Percentiles rank a stretch among this genome's conserved stretches.
These are phyloP conservation scores for Riparia riparia DNA, from an alignment of 2,113 vertebrate species.

Conservation along the genomic window DNA sequence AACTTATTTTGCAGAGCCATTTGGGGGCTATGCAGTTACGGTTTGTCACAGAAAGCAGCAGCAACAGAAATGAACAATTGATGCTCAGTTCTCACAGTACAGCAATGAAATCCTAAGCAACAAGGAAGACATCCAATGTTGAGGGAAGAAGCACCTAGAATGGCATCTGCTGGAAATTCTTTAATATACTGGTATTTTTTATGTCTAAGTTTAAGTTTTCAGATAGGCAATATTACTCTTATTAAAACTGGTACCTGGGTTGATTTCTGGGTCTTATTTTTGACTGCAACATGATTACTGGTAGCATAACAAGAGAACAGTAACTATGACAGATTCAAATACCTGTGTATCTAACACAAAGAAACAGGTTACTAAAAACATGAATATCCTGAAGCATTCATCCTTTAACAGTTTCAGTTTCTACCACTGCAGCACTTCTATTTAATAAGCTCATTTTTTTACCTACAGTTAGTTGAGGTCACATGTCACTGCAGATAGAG, in stretches of 20 bases:
- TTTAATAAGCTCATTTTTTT: not conserved
- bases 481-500: not conserved
- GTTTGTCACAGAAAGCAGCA: not conserved
- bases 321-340: not conserved
- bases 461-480: not conserved
- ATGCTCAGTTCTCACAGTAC: not conserved
- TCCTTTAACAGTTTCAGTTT: not conserved
- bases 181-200: not conserved
- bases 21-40: rapidly evolving
- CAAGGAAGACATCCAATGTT: not conserved
- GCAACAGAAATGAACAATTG: not conserved
- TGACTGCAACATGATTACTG: not conserved
- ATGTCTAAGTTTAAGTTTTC: not conserved
- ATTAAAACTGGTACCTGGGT: not conserved
- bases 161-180: not conserved
- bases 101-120: not conserved
- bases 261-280: not conserved
- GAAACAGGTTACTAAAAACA: not conserved
- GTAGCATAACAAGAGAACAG: not conserved
- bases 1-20: not conserved
- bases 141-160: not conserved
- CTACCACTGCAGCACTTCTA: not conserved
- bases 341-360: not conserved
- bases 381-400: not conserved
- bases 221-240: not conserved